phyloP scores from a whole-genome alignment of 2,797 vertebrate species.

The Tapirus indicus region DNA sequence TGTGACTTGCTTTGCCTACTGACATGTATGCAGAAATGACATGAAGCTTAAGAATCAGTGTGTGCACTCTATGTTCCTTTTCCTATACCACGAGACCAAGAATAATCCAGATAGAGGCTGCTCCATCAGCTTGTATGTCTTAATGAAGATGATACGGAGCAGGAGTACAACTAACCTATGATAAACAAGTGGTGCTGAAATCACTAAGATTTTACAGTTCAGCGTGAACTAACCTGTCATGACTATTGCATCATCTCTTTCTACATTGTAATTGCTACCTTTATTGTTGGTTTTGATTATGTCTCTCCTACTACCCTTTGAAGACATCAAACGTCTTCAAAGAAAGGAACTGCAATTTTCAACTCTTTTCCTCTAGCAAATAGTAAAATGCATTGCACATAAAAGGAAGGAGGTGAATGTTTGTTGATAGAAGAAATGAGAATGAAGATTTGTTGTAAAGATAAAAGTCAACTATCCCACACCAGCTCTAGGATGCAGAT shows the following conservation, averaged over 20 bases:
- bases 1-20: background rate
- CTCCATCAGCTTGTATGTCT: background rate
- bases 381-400: background rate
- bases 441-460: background rate
- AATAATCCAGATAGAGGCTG: background rate
- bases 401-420: background rate
- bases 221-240: background rate
- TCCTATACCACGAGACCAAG: background rate
- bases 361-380: background rate
- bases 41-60: background rate
- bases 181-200: rapidly evolving
- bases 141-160: background rate
- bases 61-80: background rate
- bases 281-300: background rate
- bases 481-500: background rate
- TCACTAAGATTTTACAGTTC: background rate
- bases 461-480: background rate
- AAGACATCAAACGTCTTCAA: background rate
- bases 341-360: background rate
- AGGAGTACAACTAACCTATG: rapidly evolving
- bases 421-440: background rate
- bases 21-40: background rate
- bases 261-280: background rate
- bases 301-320: background rate
- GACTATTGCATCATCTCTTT: background rate